These are phyloP conservation scores for Dipodomys ordii DNA, from an alignment of 2,113 vertebrate genomes.

Conservation along the genomic window DNA sequence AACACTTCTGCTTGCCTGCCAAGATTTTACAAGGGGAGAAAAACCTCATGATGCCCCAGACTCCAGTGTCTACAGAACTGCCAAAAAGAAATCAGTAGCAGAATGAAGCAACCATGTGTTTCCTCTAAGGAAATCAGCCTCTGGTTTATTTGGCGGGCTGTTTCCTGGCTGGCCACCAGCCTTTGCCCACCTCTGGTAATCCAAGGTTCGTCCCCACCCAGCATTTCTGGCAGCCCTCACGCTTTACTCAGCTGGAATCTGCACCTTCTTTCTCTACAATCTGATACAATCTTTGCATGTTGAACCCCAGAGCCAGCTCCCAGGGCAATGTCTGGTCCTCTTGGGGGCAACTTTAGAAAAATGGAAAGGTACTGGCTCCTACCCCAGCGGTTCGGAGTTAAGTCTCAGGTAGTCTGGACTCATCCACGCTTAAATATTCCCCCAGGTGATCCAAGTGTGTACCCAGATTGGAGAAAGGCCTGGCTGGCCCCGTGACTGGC, in stretches of 20 bases:
- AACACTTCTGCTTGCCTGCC: neutral
- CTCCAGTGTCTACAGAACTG: neutral
- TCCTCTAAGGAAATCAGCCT: neutral
- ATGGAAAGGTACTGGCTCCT: neutral
- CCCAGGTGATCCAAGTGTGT: neutral
- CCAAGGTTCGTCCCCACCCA: too few relatives aligned
- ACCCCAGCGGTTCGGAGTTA: neutral
- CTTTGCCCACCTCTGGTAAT: neutral
- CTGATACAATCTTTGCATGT: too few relatives aligned
- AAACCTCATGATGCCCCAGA: neutral
- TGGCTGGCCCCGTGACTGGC: neutral
- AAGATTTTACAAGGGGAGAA: neutral
- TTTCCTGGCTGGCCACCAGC: neutral
- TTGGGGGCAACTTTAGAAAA: neutral
- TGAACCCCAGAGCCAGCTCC: too few relatives aligned
- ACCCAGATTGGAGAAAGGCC: neutral
- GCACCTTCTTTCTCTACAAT: neutral
- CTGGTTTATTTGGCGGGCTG: neutral
- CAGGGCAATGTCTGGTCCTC: neutral
- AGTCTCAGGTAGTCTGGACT: neutral
- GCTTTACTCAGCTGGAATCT: neutral
- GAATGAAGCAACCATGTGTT: neutral
- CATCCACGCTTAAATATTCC: neutral
- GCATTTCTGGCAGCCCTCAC: neutral
- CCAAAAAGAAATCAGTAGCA: neutral